Conservation (phyloP, 2,113 vertebrate species). For the Pitta sordida region DNA sequence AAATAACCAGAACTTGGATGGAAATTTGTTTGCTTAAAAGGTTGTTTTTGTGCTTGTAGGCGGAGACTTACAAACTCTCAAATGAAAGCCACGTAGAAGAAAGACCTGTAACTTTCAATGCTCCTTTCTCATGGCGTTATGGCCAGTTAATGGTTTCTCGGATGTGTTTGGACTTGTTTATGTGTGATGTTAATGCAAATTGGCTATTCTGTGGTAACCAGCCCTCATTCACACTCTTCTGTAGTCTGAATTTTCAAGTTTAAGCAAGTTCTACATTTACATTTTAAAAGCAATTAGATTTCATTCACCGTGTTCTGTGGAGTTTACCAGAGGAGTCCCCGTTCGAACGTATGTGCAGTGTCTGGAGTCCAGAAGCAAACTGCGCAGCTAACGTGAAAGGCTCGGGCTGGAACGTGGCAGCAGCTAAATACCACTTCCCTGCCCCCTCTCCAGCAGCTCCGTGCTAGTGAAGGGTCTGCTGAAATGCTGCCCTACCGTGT, state of each 20-base stretch:
- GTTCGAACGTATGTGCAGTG: background rate
- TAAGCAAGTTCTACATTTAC: background rate
- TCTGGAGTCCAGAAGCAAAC: background rate
- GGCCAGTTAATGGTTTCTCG: background rate
- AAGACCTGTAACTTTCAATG: background rate
- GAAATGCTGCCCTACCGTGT: background rate
- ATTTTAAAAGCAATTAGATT: background rate
- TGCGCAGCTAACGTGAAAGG: background rate
- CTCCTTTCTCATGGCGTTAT: background rate
- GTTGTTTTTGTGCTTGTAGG: background rate
- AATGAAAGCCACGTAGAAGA: background rate
- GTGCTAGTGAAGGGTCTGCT: background rate
- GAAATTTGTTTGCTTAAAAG: background rate
- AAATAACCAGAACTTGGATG: background rate
- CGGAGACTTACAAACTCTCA: background rate
- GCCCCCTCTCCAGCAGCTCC: background rate
- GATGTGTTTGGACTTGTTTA: background rate
- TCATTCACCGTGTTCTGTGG: background rate
- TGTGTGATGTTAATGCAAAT: conserved; percentile 7
- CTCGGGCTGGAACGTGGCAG: background rate
- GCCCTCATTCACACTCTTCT: background rate
- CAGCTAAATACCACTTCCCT: background rate
- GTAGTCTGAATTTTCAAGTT: conserved; percentile 14
- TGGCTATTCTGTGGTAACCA: background rate
- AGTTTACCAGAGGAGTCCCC: background rate